Evolutionary conservation across 1,140 invertebrate genomes (phyloP).

Genomic region (Drosophila nannoptera): DNA sequence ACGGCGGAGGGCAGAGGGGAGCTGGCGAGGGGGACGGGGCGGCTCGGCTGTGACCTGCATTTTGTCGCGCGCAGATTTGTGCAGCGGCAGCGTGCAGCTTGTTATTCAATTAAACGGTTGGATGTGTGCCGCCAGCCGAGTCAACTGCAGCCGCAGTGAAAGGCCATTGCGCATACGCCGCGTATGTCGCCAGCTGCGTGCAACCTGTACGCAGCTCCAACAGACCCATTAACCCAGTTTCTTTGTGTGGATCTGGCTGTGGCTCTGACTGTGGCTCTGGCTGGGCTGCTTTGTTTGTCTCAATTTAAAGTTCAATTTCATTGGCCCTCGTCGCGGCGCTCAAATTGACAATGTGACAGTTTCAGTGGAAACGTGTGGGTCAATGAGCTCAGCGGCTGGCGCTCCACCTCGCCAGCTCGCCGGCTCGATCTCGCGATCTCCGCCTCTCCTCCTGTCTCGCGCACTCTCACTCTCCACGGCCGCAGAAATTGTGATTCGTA

Average conservation of each 20-base stretch:
- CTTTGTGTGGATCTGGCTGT: constrained; percentile 21
- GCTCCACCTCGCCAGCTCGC: background rate
- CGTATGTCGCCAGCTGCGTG: constrained; percentile 43
- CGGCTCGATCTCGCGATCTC: no score
- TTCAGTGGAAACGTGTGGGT: constrained; percentile 64
- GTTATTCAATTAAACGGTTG: constrained; percentile 70
- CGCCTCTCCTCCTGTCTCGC: no score
- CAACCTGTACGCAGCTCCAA: constrained; percentile 68
- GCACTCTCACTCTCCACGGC: background rate
- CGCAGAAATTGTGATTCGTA: background rate
- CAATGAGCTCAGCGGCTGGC: constrained; percentile 61
- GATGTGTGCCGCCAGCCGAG: constrained; percentile 16
- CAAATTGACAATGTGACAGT: constrained; percentile 69
- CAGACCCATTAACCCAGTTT: constrained; percentile 76
- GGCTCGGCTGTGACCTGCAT: constrained; percentile 61
- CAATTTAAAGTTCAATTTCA: constrained; percentile 78
- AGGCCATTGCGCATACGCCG: constrained; percentile 70
- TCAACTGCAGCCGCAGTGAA: constrained; percentile 61
- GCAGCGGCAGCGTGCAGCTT: constrained; percentile 43
- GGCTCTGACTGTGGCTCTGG: background rate
- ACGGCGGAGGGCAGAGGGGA: constrained; percentile 21
- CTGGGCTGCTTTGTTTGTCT: constrained; percentile 65
- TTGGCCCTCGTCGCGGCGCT: constrained; percentile 68
- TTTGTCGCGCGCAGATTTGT: constrained; percentile 60
- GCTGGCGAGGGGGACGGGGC: background rate